Percentiles rank a stretch among this genome's conserved stretches.
Evolutionary conservation across 2,797 vertebrate genomes (phyloP).

Genomic region (Notolabrus celidotus): DNA sequence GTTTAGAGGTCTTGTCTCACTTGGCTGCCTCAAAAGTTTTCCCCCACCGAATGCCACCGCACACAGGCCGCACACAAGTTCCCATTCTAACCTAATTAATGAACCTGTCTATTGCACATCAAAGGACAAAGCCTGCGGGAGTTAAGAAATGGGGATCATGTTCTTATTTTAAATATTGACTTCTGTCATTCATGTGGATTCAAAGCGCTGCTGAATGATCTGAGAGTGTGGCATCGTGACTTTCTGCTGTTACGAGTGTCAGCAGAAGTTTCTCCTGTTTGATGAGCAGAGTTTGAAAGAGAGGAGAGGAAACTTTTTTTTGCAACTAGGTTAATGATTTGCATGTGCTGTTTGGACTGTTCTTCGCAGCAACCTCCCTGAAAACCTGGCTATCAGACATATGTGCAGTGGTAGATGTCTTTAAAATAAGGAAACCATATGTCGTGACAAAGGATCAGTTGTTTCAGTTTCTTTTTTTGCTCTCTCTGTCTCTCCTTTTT

Average conservation of each 20-base stretch:
- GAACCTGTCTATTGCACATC: constrained; percentile 46
- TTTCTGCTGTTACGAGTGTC: constrained; percentile 15
- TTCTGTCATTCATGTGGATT: constrained; percentile 28
- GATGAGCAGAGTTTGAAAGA: constrained; percentile 31
- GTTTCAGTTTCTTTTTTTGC: not conserved
- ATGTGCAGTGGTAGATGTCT: constrained; percentile 33
- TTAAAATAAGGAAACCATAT: constrained; percentile 20
- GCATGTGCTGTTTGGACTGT: constrained; percentile 24
- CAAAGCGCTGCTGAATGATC: constrained; percentile 35
- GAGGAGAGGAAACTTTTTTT: constrained; percentile 26
- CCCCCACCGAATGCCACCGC: too few species aligned
- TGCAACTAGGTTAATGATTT: constrained; percentile 34
- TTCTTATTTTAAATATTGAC: constrained; percentile 45
- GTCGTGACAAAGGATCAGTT: constrained; percentile 19
- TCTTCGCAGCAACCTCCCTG: constrained; percentile 4
- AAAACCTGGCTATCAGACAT: constrained; percentile 27
- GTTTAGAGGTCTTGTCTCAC: too few species aligned
- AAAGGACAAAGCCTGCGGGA: constrained; percentile 33
- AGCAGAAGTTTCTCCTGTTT: constrained; percentile 44
- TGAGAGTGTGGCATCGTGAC: constrained; percentile 16
- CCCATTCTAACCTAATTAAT: constrained; percentile 49
- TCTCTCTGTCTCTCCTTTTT: constrained; percentile 5
- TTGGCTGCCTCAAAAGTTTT: too few species aligned
- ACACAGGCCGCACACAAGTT: constrained; percentile 11
- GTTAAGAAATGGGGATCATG: not conserved